A percentile compares a stretch with the other conserved stretches of the same genome.
phyloP scores from a whole-genome alignment of 2,888 invertebrate species.

The Eledona agricola region DNA sequence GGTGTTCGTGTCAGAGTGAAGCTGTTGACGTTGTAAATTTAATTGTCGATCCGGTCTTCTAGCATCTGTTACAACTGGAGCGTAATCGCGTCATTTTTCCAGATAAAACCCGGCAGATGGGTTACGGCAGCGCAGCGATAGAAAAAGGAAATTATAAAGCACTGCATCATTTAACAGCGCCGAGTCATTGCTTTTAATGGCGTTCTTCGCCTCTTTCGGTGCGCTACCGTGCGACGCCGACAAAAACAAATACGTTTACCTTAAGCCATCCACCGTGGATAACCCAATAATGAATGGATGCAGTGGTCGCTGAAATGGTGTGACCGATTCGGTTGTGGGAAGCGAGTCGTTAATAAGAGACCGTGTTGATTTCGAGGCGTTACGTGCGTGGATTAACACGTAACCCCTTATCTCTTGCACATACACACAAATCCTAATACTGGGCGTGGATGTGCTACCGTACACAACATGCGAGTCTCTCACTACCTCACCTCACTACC shows the following conservation, averaged over 20 bases:
- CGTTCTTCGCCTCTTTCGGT: slow-evolving; percentile 19
- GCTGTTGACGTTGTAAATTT: slow-evolving; percentile 17
- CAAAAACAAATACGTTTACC: slow-evolving; percentile 36
- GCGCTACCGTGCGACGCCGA: slow-evolving; percentile 29
- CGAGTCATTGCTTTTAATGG: slow-evolving; percentile 38
- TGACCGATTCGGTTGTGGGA: slow-evolving; percentile 8
- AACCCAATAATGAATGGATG: slow-evolving; percentile 19
- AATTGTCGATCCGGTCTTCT: slow-evolving; percentile 14
- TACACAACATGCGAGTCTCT: slow-evolving; percentile 36
- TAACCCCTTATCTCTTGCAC: slow-evolving; percentile 29
- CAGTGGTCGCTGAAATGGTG: no score
- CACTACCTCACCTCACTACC: slow-evolving; percentile 38
- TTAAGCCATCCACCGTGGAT: slow-evolving; percentile 11
- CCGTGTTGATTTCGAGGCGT: slow-evolving; percentile 8
- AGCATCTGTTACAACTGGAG: slow-evolving; percentile 41
- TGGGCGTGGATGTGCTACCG: slow-evolving; percentile 48
- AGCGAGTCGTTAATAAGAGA: not conserved
- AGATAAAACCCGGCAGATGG: slow-evolving; percentile 42
- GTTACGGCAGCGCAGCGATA: slow-evolving; percentile 24
- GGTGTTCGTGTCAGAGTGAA: not conserved
- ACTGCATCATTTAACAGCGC: slow-evolving; percentile 36
- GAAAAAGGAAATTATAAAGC: slow-evolving; percentile 32
- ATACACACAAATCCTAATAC: slow-evolving; percentile 47
- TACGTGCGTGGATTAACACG: slow-evolving; percentile 35
- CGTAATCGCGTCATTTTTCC: slow-evolving; percentile 42